phyloP scores from a whole-genome alignment of 2,888 invertebrate species.

The Piscicola geometra region DNA sequence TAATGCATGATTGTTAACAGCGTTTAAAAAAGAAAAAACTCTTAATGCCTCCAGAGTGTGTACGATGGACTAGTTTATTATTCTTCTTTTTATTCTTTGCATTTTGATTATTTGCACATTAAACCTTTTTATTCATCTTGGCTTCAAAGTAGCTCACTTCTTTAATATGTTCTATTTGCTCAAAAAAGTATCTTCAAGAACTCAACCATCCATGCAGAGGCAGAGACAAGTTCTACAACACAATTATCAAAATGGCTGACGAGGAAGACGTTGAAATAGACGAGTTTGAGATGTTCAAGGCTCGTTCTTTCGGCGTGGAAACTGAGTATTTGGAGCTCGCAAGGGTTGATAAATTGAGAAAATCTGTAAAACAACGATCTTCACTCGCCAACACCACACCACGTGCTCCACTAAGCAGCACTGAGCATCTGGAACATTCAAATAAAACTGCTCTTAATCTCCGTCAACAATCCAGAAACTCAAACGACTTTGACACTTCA shows the following conservation, averaged over 20 bases:
- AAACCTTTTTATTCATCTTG: too few relatives aligned
- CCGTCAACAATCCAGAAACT: background rate
- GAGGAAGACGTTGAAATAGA: slow-evolving; percentile 38
- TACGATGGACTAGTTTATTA: too few relatives aligned
- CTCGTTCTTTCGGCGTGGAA: slow-evolving; percentile 38
- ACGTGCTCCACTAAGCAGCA: background rate
- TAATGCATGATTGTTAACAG: too few relatives aligned
- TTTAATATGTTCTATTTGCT: too few relatives aligned
- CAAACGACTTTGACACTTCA: background rate
- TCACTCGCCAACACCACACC: background rate
- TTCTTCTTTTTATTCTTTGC: too few relatives aligned
- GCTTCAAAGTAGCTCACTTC: too few relatives aligned
- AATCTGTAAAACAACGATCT: slow-evolving; percentile 12
- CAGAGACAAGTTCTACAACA: too few relatives aligned
- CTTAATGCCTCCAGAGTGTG: too few relatives aligned
- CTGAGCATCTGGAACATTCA: background rate
- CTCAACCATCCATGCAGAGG: too few relatives aligned
- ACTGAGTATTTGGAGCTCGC: slow-evolving; percentile 38
- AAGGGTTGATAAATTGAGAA: slow-evolving; percentile 25
- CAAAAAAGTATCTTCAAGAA: too few relatives aligned
- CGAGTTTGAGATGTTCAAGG: slow-evolving; percentile 42
- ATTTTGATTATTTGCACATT: too few relatives aligned
- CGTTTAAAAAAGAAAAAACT: too few relatives aligned
- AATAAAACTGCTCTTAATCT: background rate
- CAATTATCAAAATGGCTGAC: slow-evolving; percentile 31